Base-by-base conservation (phyloP, 2,113 vertebrate species). In the Numenius arquata region DNA sequence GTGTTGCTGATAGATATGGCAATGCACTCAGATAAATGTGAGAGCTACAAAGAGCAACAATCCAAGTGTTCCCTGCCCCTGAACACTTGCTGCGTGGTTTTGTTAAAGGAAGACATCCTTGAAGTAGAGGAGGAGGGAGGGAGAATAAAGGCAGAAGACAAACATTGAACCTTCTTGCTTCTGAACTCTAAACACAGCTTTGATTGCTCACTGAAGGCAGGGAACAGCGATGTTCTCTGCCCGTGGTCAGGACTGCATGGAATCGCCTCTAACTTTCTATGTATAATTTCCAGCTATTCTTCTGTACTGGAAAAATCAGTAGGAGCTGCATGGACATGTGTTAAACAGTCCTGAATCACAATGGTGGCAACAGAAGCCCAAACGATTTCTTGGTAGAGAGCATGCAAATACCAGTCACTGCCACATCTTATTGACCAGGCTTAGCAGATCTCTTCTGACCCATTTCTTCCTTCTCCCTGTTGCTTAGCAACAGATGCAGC, bases 401-500 rank as follows among this genome's bases (percentile, higher is more conserved):
- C n/a, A 36, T 27, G 63, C 72, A 91, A 74, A 84, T 82, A 71
- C 71, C 84, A 91, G 85, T 73, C 52, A 38, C 73, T 93, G 94
- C 52, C 76, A 76, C 65, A 61, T 93, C 63, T 65, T 94, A 84
- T 63, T 95, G 95, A 95, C 94, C n/a, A 8, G 85, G 65, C 75
- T 95, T 89, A 85, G 90, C 86, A 78, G 65, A 85, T 82, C 65
- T 89, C 73, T 86, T 75, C 50, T 97, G 96, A 93, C 97, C 97
- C 97, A 96, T 86, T 97, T 97, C 87, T 93, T 93, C 78, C 38
- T 43, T 80, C 52, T 93, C 32, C 47, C 7, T 40, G 97, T 97
- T 95, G 96, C 97, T 89, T 96, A 95, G 97, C 97, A 97, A 97
- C 97, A 88, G 83, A 91, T 89, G 73, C 93, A 93, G 88, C 75